phyloP scores from a whole-genome alignment of 2,113 vertebrate species.

The Ovis aries region ARS-UI_Ramb_v3.0 NC_056054.1:229091501-229092000 shows the following conservation, averaged over 20 bases:
- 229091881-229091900: not conserved
- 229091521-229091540: not conserved
- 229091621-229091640: constrained; percentile 21
- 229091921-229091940: not conserved
- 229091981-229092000: not conserved
- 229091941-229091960: not conserved
- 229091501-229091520: constrained; percentile 45
- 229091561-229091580: constrained; percentile 15
- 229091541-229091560: not conserved
- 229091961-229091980: not conserved
- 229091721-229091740: not conserved
- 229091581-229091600: constrained; percentile 45
- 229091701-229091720: not conserved
- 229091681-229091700: not conserved
- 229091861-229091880: not conserved
- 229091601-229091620: not conserved
- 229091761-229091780: not conserved
- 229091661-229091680: constrained; percentile 30
- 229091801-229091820: not conserved
- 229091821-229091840: not conserved
- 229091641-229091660: constrained; percentile 24
- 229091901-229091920: not conserved
- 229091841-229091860: not conserved
- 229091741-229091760: not conserved
- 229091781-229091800: not conserved